Conservation (phyloP, 2,113 vertebrate species). For the Plecotus auritus region DNA sequence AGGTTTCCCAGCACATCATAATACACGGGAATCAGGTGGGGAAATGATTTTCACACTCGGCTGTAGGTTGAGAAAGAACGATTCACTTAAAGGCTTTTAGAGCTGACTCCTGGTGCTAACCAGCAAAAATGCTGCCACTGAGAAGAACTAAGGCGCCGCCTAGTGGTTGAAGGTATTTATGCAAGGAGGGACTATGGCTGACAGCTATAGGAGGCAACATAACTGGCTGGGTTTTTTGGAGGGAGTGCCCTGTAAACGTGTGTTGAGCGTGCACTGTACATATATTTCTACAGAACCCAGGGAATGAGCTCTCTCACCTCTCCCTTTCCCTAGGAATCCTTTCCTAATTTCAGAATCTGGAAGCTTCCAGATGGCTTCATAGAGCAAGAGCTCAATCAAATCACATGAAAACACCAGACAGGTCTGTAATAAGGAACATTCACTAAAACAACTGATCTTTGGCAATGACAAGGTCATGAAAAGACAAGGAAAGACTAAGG, state of each 20-base stretch:
- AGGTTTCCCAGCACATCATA: conserved; percentile 48
- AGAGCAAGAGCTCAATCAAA: neutral
- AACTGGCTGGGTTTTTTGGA: neutral
- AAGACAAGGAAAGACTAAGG: neutral
- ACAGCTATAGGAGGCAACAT: fast-evolving
- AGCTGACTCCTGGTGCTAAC: neutral
- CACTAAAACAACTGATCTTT: neutral
- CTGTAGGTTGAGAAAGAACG: conserved; percentile 31
- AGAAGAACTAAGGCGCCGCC: conserved; percentile 68
- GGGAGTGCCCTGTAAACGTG: neutral
- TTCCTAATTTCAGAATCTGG: neutral
- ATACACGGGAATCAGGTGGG: conserved; percentile 9
- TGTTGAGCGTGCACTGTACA: neutral
- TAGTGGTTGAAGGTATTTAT: conserved; percentile 55
- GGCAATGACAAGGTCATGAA: neutral
- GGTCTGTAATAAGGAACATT: neutral
- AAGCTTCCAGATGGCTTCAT: neutral
- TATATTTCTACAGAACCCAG: neutral
- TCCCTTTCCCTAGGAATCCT: neutral
- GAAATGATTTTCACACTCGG: conserved; percentile 21
- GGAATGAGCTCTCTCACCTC: neutral
- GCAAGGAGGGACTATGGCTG: neutral
- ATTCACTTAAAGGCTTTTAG: conserved; percentile 19
- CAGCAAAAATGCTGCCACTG: fast-evolving
- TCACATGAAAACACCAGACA: neutral